Base-by-base conservation (phyloP, 2,113 vertebrate genomes). In the Phyllostomus discolor region DNA sequence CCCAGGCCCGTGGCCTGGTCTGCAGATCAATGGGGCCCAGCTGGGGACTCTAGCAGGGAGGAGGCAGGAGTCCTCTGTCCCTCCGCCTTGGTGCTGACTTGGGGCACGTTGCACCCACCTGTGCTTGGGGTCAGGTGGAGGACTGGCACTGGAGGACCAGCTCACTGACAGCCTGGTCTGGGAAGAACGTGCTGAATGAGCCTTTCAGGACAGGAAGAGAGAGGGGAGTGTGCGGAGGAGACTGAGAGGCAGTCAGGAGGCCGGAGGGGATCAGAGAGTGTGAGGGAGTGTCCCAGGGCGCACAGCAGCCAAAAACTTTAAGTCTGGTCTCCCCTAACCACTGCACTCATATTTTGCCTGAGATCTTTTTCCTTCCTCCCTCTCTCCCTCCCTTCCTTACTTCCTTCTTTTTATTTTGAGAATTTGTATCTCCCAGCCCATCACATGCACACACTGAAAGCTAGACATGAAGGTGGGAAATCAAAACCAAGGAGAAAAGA, bases 41-140 rank as follows among this genome's bases (percentile, higher is more conserved):
- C 20, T 0, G 10, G 78, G 41, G 43, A 1, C 20, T 59, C 48
- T 4, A 28, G 78, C 41, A 70, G 41, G 88, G 19, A 17, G 59
- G 57, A 46, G 31, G 50, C 46, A 15, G 82, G 50, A 10, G 67
- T 14, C 41, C 48, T 50, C 50, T n/a, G 89, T 46, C 31, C 33
- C 10, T 17, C 54, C 15, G 19, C 2, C 15, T 9, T 2, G 14
- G 59, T 20, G 48, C 69, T 8, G 82, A 46, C 31, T 31, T 33
- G 0, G 7, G 50, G 10, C 24, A n/a, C 14, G 33, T 28, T 1
- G 9, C 17, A 14, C 10, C 57, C 20, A 0, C 38, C 24, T 33
- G 43, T 41, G 35, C 33, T 33, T 66, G 28, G 35, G 73, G 66
- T 0, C 46, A 20, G 1, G 14, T 2, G 0, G 72, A 50, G 43